Evolutionary conservation across 1,140 invertebrate genomes (phyloP).

Genomic region (Arion vulgaris): DNA sequence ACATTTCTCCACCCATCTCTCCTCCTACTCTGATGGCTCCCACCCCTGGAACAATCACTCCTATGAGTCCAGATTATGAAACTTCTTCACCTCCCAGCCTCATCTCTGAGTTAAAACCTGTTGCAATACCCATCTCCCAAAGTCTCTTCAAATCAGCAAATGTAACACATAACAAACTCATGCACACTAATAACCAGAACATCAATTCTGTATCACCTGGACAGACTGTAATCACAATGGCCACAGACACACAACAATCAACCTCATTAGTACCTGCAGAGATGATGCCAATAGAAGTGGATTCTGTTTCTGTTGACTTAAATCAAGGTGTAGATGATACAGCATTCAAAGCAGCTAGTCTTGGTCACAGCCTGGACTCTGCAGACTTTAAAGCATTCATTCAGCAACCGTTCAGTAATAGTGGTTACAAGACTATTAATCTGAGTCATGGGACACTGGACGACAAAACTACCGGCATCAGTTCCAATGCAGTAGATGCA

Average conservation of each 20-base stretch:
- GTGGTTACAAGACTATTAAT: conserved; percentile 38
- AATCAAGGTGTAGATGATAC: conserved; percentile 29
- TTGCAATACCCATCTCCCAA: neutral
- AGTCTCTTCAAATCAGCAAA: neutral
- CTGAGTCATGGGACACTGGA: neutral
- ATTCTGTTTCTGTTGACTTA: conserved; percentile 52
- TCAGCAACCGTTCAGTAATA: conserved; percentile 3
- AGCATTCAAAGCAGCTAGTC: conserved; percentile 20
- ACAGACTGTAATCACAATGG: conserved; percentile 50
- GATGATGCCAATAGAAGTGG: conserved; percentile 67
- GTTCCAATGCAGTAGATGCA: conserved; percentile 5
- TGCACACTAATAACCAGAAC: neutral
- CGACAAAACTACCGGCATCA: neutral
- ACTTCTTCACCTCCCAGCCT: neutral
- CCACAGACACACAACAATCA: conserved; percentile 62
- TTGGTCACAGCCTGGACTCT: neutral
- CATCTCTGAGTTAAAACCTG: neutral
- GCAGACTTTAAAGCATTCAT: conserved; percentile 2
- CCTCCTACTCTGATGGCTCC: conserved; percentile 21
- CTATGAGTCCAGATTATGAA: conserved; percentile 26
- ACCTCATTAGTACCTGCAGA: conserved; percentile 65
- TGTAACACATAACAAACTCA: neutral
- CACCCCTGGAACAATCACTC: neutral
- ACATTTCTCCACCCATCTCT: conserved; percentile 48
- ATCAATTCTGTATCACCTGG: conserved; percentile 27